Percentiles rank a stretch among this genome's conserved stretches.
phyloP scores from a whole-genome alignment of 2,113 vertebrate species.

The Neopipo cinnamomea region DNA sequence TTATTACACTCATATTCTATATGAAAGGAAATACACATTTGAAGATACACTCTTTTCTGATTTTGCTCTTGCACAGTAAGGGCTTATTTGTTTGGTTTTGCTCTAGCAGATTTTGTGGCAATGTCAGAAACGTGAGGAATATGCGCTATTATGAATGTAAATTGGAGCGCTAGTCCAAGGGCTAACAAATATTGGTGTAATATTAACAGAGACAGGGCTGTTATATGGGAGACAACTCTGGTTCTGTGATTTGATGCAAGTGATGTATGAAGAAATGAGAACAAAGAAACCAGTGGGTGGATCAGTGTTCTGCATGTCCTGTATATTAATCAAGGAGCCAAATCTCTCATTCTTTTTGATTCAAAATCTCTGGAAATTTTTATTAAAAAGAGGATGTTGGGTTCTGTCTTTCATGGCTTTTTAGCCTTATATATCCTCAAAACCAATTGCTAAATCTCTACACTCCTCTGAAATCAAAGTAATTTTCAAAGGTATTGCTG shows the following conservation, averaged over 20 bases:
- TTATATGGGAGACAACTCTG: not conserved
- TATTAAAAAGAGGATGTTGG: not conserved
- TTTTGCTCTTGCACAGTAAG: not conserved
- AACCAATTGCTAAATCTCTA: not conserved
- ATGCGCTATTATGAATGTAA: not conserved
- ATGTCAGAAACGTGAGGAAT: not conserved
- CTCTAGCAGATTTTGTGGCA: not conserved
- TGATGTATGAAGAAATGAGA: not conserved
- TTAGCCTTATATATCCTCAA: not conserved
- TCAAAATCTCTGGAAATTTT: not conserved
- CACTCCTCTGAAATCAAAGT: constrained; percentile 18
- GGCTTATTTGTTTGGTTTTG: not conserved
- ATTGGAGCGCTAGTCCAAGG: not conserved
- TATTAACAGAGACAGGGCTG: not conserved
- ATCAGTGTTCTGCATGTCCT: not conserved
- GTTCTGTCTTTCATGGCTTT: not conserved
- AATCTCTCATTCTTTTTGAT: not conserved
- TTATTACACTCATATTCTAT: not conserved
- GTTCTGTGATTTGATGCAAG: not conserved
- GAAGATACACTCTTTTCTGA: not conserved
- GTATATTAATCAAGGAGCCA: not conserved
- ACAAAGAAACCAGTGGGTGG: not conserved
- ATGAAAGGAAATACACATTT: not conserved
- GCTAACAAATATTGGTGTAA: not conserved
- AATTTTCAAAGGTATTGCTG: not conserved